Evolutionary conservation across 2,888 invertebrate species (phyloP).

Genomic region (Andricus curvator): DNA sequence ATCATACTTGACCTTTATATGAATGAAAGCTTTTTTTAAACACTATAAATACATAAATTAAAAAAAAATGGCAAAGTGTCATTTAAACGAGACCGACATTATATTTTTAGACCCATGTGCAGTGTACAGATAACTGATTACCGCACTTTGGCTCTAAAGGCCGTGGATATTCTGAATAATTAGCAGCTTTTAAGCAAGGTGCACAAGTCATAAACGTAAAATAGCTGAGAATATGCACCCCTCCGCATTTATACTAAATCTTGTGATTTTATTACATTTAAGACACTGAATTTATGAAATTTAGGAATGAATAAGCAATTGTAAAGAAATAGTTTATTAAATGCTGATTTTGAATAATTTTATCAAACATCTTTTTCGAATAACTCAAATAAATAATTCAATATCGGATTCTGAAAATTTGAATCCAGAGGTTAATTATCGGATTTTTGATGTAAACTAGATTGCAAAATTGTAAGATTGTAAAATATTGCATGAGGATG

Average conservation of each 20-base stretch:
- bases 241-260: constrained; percentile 10
- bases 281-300: background rate
- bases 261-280: background rate
- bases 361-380: too few relatives aligned
- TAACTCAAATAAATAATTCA: too few relatives aligned
- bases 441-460: too few relatives aligned
- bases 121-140: constrained; percentile 34
- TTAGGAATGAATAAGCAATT: too few relatives aligned
- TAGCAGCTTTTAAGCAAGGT: constrained; percentile 34
- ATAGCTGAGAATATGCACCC: constrained; percentile 11
- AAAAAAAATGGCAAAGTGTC: background rate
- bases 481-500: too few relatives aligned
- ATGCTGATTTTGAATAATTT: too few relatives aligned
- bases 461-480: too few relatives aligned
- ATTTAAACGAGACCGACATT: background rate
- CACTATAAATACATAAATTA: background rate
- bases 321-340: too few relatives aligned
- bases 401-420: too few relatives aligned
- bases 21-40: background rate
- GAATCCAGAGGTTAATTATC: too few relatives aligned
- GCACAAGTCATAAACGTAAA: constrained; percentile 17
- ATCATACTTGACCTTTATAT: background rate
- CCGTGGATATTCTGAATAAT: constrained; percentile 35
- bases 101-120: constrained; percentile 11
- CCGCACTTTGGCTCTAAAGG: constrained; percentile 31